Conservation (phyloP, 2,888 invertebrate genomes). For the Microchrysa polita region DNA sequence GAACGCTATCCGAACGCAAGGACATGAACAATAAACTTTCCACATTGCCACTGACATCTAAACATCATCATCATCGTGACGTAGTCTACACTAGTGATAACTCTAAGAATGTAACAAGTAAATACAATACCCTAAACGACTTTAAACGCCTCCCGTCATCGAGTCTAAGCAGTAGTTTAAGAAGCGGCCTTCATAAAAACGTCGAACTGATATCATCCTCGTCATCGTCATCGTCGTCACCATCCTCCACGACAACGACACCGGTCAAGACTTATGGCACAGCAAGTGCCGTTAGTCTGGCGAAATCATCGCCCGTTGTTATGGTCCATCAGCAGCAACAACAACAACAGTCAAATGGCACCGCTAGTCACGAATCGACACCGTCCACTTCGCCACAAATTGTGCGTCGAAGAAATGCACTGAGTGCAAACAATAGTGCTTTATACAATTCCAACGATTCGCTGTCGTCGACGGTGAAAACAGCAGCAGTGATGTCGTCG, state of each 20-base stretch:
- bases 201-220: slow-evolving; percentile 32
- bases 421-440: slow-evolving; percentile 34
- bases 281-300: background rate
- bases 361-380: slow-evolving; percentile 46
- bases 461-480: slow-evolving; percentile 1
- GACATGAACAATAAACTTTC: slow-evolving; percentile 38
- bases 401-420: slow-evolving; percentile 35
- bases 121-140: slow-evolving; percentile 50
- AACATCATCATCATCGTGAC: slow-evolving; percentile 49
- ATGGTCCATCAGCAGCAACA: slow-evolving; percentile 36
- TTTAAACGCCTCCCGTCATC: slow-evolving; percentile 48
- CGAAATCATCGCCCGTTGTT: slow-evolving; percentile 17
- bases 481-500: no score
- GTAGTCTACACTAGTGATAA: slow-evolving; percentile 45
- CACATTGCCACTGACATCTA: slow-evolving; percentile 50
- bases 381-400: slow-evolving; percentile 48
- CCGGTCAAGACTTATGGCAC: slow-evolving; percentile 24
- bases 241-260: slow-evolving; percentile 32
- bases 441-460: slow-evolving; percentile 26
- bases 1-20: slow-evolving; percentile 38
- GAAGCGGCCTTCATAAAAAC: slow-evolving; percentile 47
- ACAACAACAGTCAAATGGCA: slow-evolving; percentile 12
- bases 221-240: slow-evolving; percentile 38
- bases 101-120: slow-evolving; percentile 43
- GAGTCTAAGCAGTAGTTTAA: slow-evolving; percentile 45